phyloP scores from a whole-genome alignment of 2,888 invertebrate species.

The Ophion ellenae region DNA sequence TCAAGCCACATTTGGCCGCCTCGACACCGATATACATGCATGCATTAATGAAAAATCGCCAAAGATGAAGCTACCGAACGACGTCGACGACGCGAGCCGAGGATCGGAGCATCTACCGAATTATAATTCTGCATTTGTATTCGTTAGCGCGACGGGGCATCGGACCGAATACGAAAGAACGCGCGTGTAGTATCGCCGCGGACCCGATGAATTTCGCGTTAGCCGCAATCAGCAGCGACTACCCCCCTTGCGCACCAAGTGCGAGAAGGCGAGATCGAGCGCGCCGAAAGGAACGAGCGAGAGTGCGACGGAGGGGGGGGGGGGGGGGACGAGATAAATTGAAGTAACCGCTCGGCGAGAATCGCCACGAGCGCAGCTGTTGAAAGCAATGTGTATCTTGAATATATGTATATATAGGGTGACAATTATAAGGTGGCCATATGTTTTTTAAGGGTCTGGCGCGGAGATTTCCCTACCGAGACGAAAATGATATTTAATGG shows the following conservation, averaged over 20 bases:
- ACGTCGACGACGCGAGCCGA: not conserved
- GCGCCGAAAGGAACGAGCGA: not conserved
- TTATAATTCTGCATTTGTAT: conserved; percentile 82
- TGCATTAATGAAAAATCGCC: not conserved
- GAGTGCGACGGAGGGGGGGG: not conserved
- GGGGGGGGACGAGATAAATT: conserved; percentile 59
- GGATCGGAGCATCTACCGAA: conserved; percentile 57
- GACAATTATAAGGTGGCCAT: too few relatives aligned
- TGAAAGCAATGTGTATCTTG: conserved; percentile 50
- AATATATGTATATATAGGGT: not conserved
- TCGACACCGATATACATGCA: not conserved
- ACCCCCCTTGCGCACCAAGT: conserved; percentile 46
- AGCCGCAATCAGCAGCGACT: conserved; percentile 75
- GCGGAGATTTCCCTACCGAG: too few relatives aligned
- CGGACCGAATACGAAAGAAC: conserved; percentile 54
- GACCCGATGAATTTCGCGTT: conserved; percentile 78
- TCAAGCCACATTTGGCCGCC: not conserved
- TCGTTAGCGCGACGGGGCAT: conserved; percentile 77
- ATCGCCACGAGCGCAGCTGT: conserved; percentile 47
- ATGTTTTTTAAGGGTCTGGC: too few relatives aligned
- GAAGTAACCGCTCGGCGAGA: conserved; percentile 41
- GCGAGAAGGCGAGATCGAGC: conserved; percentile 26
- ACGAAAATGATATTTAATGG: too few relatives aligned
- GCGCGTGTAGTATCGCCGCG: conserved; percentile 45
- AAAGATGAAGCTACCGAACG: not conserved